Conservation (phyloP, 2,113 vertebrate species). For the Azemiops feae region DNA sequence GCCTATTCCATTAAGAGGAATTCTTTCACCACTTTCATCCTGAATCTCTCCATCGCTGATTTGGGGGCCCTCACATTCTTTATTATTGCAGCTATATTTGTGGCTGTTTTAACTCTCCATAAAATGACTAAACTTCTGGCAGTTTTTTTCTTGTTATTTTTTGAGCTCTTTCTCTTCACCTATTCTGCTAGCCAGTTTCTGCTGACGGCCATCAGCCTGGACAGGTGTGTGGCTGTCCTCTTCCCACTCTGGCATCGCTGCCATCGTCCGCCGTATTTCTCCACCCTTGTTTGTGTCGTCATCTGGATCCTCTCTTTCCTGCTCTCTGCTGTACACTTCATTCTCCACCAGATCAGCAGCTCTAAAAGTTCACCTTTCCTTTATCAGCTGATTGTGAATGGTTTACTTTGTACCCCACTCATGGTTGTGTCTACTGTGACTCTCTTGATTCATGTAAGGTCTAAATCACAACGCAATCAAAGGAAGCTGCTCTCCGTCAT, state of each 20-base stretch:
- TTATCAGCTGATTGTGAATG: not conserved
- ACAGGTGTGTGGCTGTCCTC: not conserved
- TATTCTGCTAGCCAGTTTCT: not conserved
- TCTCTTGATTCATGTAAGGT: not conserved
- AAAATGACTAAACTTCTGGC: not conserved
- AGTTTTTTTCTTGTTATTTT: not conserved
- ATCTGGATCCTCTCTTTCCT: not conserved
- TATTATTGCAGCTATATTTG: not conserved
- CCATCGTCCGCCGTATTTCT: not conserved
- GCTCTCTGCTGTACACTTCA: not conserved
- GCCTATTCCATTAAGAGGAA: not conserved
- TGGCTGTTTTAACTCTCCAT: not conserved
- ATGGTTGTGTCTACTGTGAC: not conserved
- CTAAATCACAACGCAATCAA: not conserved
- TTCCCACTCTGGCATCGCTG: slow-evolving; percentile 11
- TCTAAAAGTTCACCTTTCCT: not conserved
- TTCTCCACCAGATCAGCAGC: not conserved
- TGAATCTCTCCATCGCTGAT: slow-evolving; percentile 36
- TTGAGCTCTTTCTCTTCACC: not conserved
- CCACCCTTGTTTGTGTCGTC: not conserved
- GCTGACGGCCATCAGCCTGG: not conserved
- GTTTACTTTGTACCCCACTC: not conserved
- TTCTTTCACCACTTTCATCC: slow-evolving; percentile 25
- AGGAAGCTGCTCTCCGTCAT: not conserved
- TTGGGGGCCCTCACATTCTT: not conserved